Base-by-base conservation (phyloP, 2,113 vertebrate genomes). In the Gobius niger region DNA sequence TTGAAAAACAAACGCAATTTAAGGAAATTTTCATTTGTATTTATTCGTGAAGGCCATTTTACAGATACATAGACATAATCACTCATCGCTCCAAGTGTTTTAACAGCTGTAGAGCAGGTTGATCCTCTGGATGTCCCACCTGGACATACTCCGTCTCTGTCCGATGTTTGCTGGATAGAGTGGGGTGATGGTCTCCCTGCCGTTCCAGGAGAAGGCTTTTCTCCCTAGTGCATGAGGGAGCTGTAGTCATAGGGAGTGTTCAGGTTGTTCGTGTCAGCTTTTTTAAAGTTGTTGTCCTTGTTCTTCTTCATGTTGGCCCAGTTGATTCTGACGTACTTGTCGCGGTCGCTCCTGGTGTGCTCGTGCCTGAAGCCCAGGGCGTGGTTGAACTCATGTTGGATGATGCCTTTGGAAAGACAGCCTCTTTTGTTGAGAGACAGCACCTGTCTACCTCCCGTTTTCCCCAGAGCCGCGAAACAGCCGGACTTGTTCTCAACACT, bases 191-290 rank as follows among this genome's bases (percentile, higher is more conserved):
- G 52, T 19, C 9, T 80, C 63, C 51, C 0, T 6, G 8, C 65
- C 52, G 13, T 0, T 12, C 42, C n/a, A 49, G 59, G 78, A 42
- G 68, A 83, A 83, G 47, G 76, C 74, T n/a, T 68, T 70, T 86
- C 5, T 80, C 57, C 67, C 74, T 75, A 80, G 74, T 86, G 73
- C 81, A 46, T 73, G 56, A 82, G 70, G 78, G 78, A 77, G 67
- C 24, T 59, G 68, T 77, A 83, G 66, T 82, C 70, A 34, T 81
- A 77, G 51, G 78, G 70, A 59, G 78, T 73, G 66, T 81, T 67
- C 7, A 81, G 73, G 63, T 81, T 73, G 70, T 76, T 72, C 65
- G 68, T 80, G 63, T 0, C 0, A 42, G 53, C 54, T 44, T 24
- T 77, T 50, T 72, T 1, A 71, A 77, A 81, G 78, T 76, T 76